phyloP scores from a whole-genome alignment of 2,888 invertebrate species.

The Cataglyphis livida region DNA sequence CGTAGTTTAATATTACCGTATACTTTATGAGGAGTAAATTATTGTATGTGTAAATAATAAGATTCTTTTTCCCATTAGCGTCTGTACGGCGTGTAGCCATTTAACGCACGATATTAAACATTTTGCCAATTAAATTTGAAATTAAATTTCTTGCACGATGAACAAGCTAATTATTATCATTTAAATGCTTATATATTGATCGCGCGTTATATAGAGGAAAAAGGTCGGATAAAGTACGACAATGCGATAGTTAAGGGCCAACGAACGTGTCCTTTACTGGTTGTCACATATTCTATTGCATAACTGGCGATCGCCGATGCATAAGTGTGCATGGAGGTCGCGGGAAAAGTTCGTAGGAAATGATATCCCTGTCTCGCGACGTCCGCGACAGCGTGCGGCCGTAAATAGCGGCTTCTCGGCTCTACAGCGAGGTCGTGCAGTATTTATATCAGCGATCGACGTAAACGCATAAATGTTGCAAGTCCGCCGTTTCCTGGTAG shows the following conservation, averaged over 20 bases:
- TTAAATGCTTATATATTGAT: not conserved
- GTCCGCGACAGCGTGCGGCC: slow-evolving; percentile 58
- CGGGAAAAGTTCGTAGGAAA: slow-evolving; percentile 69
- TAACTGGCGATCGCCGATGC: slow-evolving; percentile 32
- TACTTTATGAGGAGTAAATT: slow-evolving; percentile 29
- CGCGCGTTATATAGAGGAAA: not conserved
- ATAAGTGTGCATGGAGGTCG: slow-evolving; percentile 70
- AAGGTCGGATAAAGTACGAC: not conserved
- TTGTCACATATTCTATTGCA: slow-evolving; percentile 39
- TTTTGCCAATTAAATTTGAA: slow-evolving; percentile 18
- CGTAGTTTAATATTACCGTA: slow-evolving; percentile 21
- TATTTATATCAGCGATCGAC: slow-evolving; percentile 81
- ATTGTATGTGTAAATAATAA: not conserved
- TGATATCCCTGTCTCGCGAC: slow-evolving; percentile 62
- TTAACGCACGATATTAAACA: not conserved
- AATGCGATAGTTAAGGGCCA: not conserved
- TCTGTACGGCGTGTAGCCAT: not conserved
- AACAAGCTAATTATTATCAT: not conserved
- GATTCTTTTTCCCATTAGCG: not conserved
- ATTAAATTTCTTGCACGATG: not conserved
- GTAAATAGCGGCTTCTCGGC: slow-evolving; percentile 68
- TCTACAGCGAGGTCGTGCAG: slow-evolving; percentile 73
- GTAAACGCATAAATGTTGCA: slow-evolving; percentile 78
- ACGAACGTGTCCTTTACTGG: not conserved
- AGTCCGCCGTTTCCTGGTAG: slow-evolving; percentile 76